Conservation (phyloP, 2,888 invertebrate genomes). For the Chironomus riparius region DNA sequence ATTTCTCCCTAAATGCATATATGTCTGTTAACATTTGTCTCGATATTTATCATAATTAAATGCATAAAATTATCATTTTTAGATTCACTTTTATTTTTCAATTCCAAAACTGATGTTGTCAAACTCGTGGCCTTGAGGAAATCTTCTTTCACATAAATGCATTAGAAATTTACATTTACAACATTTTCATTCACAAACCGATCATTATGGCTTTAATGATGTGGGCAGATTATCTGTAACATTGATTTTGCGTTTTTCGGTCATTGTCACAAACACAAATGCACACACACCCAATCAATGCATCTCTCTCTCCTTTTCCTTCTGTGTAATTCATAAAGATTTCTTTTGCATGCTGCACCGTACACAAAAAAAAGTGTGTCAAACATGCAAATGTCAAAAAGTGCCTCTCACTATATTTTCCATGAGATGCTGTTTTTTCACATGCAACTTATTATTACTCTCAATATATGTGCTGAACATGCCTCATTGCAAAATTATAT, state of each 20-base stretch:
- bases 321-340: not conserved
- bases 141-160: not conserved
- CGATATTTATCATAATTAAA: not conserved
- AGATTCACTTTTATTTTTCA: slow-evolving; percentile 3
- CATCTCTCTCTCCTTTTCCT: not conserved
- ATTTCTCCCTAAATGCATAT: not conserved
- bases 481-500: not conserved
- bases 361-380: not conserved
- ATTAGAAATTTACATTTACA: not conserved
- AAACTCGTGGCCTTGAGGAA: not conserved
- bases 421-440: not conserved
- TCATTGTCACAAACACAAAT: not conserved
- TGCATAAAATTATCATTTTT: not conserved
- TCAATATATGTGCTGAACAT: not conserved
- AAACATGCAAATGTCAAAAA: slow-evolving; percentile 9
- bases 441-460: not conserved
- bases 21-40: too few relatives aligned
- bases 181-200: not conserved
- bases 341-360: too few relatives aligned
- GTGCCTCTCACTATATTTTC: not conserved
- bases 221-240: not conserved
- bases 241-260: not conserved
- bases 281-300: not conserved
- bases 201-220: too few relatives aligned
- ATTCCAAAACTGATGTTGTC: not conserved